Conservation (phyloP, 2,888 invertebrate genomes). For the Scaptomyza polygonia region DNA sequence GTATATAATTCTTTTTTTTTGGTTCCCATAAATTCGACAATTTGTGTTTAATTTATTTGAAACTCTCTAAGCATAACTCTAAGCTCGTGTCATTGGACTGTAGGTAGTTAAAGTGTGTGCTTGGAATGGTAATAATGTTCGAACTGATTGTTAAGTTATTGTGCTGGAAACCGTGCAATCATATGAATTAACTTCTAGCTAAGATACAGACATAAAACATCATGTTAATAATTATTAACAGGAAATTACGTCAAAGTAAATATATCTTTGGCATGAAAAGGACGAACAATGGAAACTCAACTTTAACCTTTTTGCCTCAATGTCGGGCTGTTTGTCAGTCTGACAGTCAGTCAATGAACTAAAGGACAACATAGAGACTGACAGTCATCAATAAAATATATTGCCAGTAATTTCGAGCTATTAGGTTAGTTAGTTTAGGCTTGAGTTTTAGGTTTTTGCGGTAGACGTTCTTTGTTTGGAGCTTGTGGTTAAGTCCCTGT, state of each 20-base stretch:
- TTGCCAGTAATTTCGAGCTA: conserved; percentile 48
- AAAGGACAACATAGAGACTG: conserved; percentile 31
- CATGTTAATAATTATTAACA: conserved; percentile 42
- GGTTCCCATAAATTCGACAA: no score
- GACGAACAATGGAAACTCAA: conserved; percentile 39
- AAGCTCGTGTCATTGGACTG: conserved; percentile 20
- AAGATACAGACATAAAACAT: conserved; percentile 29
- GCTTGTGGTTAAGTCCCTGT: conserved; percentile 31
- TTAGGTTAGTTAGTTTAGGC: background rate
- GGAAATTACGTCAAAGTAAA: conserved; percentile 38
- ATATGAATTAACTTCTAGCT: background rate
- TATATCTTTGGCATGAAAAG: conserved; percentile 23
- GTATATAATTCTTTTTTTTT: no score
- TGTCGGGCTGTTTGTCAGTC: background rate
- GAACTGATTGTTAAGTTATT: conserved; percentile 37
- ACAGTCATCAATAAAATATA: conserved; percentile 69
- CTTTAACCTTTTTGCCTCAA: conserved; percentile 56
- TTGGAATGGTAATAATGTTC: conserved; percentile 16
- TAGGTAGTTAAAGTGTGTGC: conserved; percentile 18
- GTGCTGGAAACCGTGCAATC: conserved; percentile 2
- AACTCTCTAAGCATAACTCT: background rate
- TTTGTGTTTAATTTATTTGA: no score
- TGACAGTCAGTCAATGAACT: conserved; percentile 27
- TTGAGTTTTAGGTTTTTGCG: background rate
- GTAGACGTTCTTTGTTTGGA: background rate